These are phyloP conservation scores for Hedya salicella DNA, from an alignment of 2,888 invertebrate genomes.

Conservation along the genomic window DNA sequence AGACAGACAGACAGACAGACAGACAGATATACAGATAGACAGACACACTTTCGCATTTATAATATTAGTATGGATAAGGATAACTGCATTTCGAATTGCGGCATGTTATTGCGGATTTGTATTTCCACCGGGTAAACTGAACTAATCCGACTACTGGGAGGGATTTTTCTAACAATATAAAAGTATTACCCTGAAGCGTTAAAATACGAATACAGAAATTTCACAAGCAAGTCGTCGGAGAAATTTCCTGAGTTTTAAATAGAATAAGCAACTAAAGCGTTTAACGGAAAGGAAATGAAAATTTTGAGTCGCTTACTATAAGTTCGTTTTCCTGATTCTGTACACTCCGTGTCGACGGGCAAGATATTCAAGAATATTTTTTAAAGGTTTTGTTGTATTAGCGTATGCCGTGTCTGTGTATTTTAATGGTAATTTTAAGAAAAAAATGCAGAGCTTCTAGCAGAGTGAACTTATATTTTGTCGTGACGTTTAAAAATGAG, in stretches of 20 bases:
- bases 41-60: too few species aligned
- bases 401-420: not conserved
- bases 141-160: not conserved
- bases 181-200: not conserved
- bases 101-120: not conserved
- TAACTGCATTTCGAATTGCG: not conserved
- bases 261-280: not conserved
- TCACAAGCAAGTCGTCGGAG: not conserved
- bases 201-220: not conserved
- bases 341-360: too few species aligned
- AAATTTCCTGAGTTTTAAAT: not conserved
- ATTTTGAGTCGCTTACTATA: not conserved
- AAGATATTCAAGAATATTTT: too few species aligned
- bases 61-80: too few species aligned
- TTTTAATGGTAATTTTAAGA: not conserved
- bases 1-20: too few species aligned
- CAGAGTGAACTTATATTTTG: not conserved
- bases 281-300: not conserved
- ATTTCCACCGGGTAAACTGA: not conserved
- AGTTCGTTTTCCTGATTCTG: not conserved
- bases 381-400: too few species aligned
- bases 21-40: too few species aligned
- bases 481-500: too few species aligned
- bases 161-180: not conserved
- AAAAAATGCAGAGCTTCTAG: not conserved